Conservation (phyloP, 2,113 vertebrate genomes). For the Cercopithecus mona region DNA sequence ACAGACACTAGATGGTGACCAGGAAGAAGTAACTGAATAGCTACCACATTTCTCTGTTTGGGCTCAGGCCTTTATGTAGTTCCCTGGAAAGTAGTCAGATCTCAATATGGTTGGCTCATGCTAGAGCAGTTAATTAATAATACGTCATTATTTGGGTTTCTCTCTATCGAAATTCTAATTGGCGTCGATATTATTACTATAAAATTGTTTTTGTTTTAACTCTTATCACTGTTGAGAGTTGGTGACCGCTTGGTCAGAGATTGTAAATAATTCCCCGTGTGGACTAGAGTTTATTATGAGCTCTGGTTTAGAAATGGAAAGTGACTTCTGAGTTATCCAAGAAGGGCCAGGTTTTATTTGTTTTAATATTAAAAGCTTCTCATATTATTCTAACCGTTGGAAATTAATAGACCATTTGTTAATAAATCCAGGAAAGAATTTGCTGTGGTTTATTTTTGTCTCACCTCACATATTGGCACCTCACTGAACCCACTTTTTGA, state of each 20-base stretch:
- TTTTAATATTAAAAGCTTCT: not conserved
- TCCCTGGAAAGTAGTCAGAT: not conserved
- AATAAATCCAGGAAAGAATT: not conserved
- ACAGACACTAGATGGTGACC: not conserved
- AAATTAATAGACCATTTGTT: not conserved
- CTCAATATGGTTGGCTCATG: too few relatives aligned
- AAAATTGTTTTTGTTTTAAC: not conserved
- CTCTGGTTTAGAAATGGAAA: not conserved
- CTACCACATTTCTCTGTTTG: not conserved
- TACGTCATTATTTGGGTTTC: not conserved
- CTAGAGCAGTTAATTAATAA: not conserved
- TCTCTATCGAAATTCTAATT: not conserved
- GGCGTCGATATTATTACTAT: too few relatives aligned
- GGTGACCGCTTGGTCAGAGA: not conserved
- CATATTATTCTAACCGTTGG: accelerated
- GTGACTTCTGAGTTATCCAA: not conserved
- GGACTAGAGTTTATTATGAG: not conserved
- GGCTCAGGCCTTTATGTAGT: not conserved
- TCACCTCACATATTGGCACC: not conserved
- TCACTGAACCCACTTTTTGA: not conserved
- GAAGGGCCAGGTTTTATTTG: not conserved
- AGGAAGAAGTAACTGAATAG: not conserved
- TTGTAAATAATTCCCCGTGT: not conserved
- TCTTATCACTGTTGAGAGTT: not conserved
- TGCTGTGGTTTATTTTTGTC: not conserved